Base-by-base conservation (phyloP, 2,888 invertebrate genomes). In the Sphaerophoria taeniata region DNA sequence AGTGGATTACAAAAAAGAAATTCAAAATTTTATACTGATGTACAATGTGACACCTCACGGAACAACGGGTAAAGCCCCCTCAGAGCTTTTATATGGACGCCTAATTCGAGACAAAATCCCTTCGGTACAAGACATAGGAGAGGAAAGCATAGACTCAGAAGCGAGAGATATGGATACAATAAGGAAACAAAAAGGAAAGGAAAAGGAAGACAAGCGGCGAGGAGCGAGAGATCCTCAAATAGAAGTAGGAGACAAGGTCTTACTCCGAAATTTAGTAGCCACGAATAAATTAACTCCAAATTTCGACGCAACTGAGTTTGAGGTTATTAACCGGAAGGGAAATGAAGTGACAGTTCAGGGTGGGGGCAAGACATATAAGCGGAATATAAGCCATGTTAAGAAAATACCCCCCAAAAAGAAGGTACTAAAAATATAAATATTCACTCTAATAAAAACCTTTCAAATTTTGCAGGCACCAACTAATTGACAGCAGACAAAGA, bases 221-320 rank as follows among this genome's bases (percentile, higher is more conserved):
- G 72, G 69, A 56, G 74, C 79, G 14, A 83, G 55, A 36, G 63
- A 84, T 53, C 53, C 53, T 49, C 36, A 77, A 74, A 43, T 79
- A 60, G 16, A 14, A 33, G 56, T 79, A 11, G 74, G 77, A 16
- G 79, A 76, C 69, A 79, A 56, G 63, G 74, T 85, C 14, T 49
- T 79, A 16, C 56, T 84, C 43, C 69, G 84, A 84, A 87, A 85
- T 55, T 65, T 85, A 36, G 58, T 82, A 60, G 77, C 76, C 39
- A 74, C 79, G 33, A 77, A 82, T 63, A 86, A 87, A 72, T 69
- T 83, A 56, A 87, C 84, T 55, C 73, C 83, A 36, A 83, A 79
- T 56, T 70, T 70, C 31, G 56, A 70, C 11, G 53, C 56, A 12
- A 55, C 70, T 24, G 80, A 80, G 70, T 75, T 56, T 49, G 67